Percentiles rank a stretch among this genome's conserved stretches.
These are phyloP conservation scores for Taenaris catops DNA, from an alignment of 2,888 invertebrate species.

Conservation along the genomic window DNA sequence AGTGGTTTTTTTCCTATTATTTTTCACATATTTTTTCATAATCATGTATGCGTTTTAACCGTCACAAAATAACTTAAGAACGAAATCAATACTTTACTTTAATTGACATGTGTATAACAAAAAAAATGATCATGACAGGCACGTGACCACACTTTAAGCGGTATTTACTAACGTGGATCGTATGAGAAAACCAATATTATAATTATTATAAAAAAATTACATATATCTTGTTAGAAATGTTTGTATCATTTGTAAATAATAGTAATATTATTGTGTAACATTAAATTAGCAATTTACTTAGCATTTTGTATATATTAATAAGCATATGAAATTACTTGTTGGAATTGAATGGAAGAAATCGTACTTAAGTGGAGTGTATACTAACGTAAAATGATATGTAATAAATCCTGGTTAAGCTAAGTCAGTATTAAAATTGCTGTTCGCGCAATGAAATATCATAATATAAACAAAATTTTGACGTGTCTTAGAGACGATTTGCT, in stretches of 20 bases:
- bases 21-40: too few relatives aligned
- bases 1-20: too few relatives aligned
- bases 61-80: constrained; percentile 42
- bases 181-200: constrained; percentile 21
- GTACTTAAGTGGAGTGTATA: constrained; percentile 21
- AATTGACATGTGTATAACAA: constrained; percentile 18
- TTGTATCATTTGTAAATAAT: constrained; percentile 37
- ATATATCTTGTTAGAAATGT: constrained; percentile 53
- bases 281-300: constrained; percentile 19
- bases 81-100: constrained; percentile 12
- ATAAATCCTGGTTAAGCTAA: constrained; percentile 18
- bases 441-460: constrained; percentile 16
- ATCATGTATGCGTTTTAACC: constrained; percentile 34
- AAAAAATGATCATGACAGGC: constrained; percentile 55
- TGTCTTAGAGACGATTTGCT: too few relatives aligned
- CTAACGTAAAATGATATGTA: constrained; percentile 9
- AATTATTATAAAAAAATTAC: constrained; percentile 42
- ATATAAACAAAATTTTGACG: too few relatives aligned
- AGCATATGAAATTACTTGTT: constrained; percentile 27
- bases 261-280: constrained; percentile 10
- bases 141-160: constrained; percentile 38
- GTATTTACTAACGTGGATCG: constrained; percentile 16
- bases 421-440: constrained; percentile 24
- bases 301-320: constrained; percentile 34
- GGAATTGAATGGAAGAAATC: constrained; percentile 22